Conservation (phyloP, 2,888 invertebrate genomes). For the Buathra laborator region DNA sequence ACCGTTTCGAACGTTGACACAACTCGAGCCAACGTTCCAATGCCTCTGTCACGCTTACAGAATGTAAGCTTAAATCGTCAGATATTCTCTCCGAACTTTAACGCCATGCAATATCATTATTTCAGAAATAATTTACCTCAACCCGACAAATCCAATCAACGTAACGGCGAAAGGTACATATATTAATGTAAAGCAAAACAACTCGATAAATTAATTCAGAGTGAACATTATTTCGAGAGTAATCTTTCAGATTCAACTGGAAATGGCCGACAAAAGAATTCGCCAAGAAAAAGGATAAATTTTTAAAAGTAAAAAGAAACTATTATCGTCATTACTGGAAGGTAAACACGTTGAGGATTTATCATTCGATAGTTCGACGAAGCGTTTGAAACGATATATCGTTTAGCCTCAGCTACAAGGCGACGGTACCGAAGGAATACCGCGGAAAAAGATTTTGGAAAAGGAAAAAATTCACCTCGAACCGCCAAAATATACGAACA, state of each 20-base stretch:
- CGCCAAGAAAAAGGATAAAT: slow-evolving; percentile 71
- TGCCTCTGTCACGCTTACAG: slow-evolving; percentile 74
- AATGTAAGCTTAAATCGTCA: slow-evolving; percentile 69
- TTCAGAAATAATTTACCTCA: slow-evolving; percentile 53
- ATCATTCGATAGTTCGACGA: not conserved
- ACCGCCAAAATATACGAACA: slow-evolving; percentile 41
- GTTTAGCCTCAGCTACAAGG: slow-evolving; percentile 70
- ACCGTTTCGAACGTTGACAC: slow-evolving; percentile 21
- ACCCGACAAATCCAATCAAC: slow-evolving; percentile 40
- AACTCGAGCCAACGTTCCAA: slow-evolving; percentile 61
- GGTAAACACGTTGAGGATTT: slow-evolving; percentile 38
- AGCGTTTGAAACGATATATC: not conserved
- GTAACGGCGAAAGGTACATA: slow-evolving; percentile 45
- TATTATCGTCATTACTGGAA: slow-evolving; percentile 74
- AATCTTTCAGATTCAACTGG: slow-evolving; percentile 74
- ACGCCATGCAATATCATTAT: slow-evolving; percentile 13
- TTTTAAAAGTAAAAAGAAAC: slow-evolving; percentile 73
- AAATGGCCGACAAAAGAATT: slow-evolving; percentile 74
- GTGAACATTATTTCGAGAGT: slow-evolving; percentile 10
- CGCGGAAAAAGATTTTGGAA: slow-evolving; percentile 43
- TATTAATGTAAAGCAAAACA: not conserved
- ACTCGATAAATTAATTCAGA: not conserved
- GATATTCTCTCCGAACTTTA: not conserved
- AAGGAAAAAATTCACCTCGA: slow-evolving; percentile 50
- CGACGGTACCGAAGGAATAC: slow-evolving; percentile 75